Evolutionary conservation across 2,888 invertebrate genomes (phyloP).

Genomic region (Horisme vitalbata): DNA sequence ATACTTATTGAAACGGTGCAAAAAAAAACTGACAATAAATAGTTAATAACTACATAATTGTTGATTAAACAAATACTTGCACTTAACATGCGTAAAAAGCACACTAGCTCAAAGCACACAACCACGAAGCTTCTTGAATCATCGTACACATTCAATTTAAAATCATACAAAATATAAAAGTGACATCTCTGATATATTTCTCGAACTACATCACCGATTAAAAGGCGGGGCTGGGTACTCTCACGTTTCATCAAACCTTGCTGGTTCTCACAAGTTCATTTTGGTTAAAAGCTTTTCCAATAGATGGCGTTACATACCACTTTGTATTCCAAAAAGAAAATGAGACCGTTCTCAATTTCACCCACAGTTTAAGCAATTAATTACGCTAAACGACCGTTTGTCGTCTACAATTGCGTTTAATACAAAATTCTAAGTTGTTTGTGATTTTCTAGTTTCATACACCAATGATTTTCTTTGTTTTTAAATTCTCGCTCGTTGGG

Average conservation of each 20-base stretch:
- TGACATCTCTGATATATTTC: slow-evolving; percentile 17
- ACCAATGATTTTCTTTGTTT: background rate
- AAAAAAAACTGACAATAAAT: no score
- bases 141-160: no score
- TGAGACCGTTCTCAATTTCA: slow-evolving; percentile 17
- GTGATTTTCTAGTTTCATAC: slow-evolving; percentile 3
- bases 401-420: slow-evolving; percentile 15
- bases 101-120: no score
- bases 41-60: no score
- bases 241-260: background rate
- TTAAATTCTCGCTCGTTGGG: background rate
- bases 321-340: background rate
- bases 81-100: no score
- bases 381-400: slow-evolving; percentile 17
- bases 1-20: no score
- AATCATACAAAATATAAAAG: background rate
- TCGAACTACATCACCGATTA: slow-evolving; percentile 3
- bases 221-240: background rate
- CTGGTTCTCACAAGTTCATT: background rate
- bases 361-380: slow-evolving; percentile 20
- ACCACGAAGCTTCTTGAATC: no score
- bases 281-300: slow-evolving; percentile 2
- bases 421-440: slow-evolving; percentile 13
- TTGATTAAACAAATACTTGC: no score
- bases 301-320: slow-evolving; percentile 33